Evolutionary conservation across 2,113 vertebrate genomes (phyloP).

Genomic region (Pelecanus crispus): DNA sequence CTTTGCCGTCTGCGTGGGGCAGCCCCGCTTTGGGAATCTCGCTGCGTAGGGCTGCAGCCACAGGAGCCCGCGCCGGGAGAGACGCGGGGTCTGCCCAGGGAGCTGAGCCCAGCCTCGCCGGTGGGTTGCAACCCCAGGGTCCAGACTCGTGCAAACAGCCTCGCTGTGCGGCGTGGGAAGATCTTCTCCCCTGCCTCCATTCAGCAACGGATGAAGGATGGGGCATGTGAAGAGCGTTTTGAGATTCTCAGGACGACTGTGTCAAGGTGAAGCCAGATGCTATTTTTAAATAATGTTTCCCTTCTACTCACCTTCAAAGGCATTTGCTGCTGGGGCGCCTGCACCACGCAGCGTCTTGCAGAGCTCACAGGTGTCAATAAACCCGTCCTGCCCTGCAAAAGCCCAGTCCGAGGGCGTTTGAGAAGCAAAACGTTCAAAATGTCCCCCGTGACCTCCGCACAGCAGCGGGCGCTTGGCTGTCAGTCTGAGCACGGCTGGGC

Average conservation of each 20-base stretch:
- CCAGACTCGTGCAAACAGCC: background rate
- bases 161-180: accelerated
- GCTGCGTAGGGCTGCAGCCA: accelerated
- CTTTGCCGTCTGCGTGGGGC: background rate
- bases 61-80: background rate
- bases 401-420: accelerated
- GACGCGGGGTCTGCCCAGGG: background rate
- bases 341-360: background rate
- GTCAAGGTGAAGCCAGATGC: background rate
- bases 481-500: background rate
- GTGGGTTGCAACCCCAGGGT: accelerated
- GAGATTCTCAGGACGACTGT: background rate
- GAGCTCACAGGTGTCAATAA: background rate
- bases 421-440: background rate
- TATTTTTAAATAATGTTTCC: background rate
- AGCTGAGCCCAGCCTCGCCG: accelerated
- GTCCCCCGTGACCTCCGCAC: accelerated
- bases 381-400: background rate
- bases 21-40: background rate
- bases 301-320: background rate
- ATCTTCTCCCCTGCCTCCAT: background rate
- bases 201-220: background rate
- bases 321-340: background rate
- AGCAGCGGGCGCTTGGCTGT: background rate
- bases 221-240: background rate